These are phyloP conservation scores for Drosophila lini DNA, from an alignment of 1,140 invertebrate genomes.

Conservation along the genomic window DNA sequence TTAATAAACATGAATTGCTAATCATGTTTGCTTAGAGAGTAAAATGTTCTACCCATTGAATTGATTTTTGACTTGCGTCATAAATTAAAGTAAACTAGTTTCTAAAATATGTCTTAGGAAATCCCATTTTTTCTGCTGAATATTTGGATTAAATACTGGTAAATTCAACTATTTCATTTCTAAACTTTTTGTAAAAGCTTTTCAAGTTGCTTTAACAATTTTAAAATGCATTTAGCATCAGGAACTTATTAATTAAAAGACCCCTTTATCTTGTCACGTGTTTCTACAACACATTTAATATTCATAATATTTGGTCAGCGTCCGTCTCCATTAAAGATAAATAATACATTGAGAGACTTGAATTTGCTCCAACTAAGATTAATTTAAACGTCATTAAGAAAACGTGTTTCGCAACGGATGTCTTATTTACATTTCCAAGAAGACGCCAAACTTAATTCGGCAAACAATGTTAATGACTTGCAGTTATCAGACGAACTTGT, in stretches of 20 bases:
- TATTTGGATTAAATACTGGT: conserved; percentile 5
- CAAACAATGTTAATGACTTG: neutral
- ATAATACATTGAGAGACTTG: conserved; percentile 11
- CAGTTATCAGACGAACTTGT: neutral
- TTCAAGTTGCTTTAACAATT: neutral
- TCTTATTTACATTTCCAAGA: conserved; percentile 18
- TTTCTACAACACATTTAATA: neutral
- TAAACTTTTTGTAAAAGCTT: neutral
- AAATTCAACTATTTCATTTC: neutral
- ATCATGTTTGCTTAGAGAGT: conserved; percentile 8
- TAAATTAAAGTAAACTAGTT: conserved; percentile 26
- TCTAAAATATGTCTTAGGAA: neutral
- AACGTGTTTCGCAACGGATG: conserved; percentile 17
- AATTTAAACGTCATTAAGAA: conserved; percentile 18
- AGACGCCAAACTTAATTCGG: neutral
- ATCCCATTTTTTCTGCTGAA: conserved; percentile 8
- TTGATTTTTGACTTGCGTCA: neutral
- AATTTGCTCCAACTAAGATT: conserved; percentile 16
- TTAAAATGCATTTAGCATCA: conserved; percentile 1
- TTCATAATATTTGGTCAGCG: conserved; percentile 20
- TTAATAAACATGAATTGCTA: conserved; percentile 14
- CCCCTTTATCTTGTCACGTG: conserved; percentile 2
- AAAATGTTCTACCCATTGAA: neutral
- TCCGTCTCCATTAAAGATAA: neutral
- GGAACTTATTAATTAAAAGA: conserved; percentile 20